These are phyloP conservation scores for Dicycla oo DNA, from an alignment of 2,888 invertebrate species.

Conservation along the genomic window DNA sequence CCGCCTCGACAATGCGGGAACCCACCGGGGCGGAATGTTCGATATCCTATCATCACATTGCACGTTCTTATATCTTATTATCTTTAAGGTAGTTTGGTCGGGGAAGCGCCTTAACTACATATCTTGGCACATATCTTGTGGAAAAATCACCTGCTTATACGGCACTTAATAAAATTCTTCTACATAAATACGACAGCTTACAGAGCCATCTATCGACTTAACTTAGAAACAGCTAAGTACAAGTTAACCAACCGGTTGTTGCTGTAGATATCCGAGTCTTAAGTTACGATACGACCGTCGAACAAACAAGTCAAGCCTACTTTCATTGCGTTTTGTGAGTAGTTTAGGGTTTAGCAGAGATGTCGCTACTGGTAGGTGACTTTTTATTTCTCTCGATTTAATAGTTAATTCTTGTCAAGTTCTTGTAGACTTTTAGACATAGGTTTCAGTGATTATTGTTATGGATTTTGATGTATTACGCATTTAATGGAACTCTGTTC, in stretches of 20 bases:
- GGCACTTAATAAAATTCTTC: no score
- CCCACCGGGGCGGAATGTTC: no score
- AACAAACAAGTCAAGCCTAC: not conserved
- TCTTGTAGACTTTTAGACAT: not conserved
- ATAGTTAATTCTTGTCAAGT: not conserved
- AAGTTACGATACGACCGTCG: not conserved
- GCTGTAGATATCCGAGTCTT: not conserved
- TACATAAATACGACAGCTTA: no score
- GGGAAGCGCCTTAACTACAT: no score
- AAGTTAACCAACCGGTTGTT: conserved; percentile 12
- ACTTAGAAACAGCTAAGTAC: conserved; percentile 23
- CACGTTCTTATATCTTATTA: no score
- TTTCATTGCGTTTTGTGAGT: conserved; percentile 1
- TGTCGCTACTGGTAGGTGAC: conserved; percentile 34
- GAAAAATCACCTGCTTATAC: no score
- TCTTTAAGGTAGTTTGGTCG: no score
- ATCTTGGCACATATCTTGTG: no score
- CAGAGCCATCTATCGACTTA: conserved; percentile 44
- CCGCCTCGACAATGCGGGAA: no score
- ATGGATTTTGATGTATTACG: not conserved
- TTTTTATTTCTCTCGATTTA: conserved; percentile 1
- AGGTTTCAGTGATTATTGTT: not conserved
- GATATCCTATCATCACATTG: no score
- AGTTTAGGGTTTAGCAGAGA: conserved; percentile 27
- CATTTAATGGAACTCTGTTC: not conserved